A percentile compares a stretch with the other conserved stretches of the same genome.
Conservation (phyloP, 2,888 invertebrate species). For the Sarcophaga caerulescens region DNA sequence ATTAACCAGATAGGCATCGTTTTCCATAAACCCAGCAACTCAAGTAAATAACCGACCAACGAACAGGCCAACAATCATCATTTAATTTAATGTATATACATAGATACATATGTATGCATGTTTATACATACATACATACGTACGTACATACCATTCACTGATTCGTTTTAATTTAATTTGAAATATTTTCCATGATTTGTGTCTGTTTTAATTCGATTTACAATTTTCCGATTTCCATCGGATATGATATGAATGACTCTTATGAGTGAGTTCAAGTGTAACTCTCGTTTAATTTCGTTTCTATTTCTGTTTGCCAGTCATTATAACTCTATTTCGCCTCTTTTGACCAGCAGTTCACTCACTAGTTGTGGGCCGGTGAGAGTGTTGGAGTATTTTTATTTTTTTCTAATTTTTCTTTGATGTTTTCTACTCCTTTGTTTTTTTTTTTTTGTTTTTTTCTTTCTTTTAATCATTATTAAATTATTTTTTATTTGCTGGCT, state of each 20-base stretch:
- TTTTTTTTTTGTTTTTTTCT: background rate
- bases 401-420: background rate
- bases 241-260: background rate
- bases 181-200: background rate
- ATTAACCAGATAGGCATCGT: background rate
- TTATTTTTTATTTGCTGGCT: background rate
- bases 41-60: background rate
- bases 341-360: background rate
- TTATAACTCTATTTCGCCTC: background rate
- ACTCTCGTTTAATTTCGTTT: no score
- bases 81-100: no score
- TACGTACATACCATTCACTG: background rate
- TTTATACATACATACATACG: no score
- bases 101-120: no score
- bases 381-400: background rate
- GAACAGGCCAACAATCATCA: no score
- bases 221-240: background rate
- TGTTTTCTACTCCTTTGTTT: background rate
- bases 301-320: background rate
- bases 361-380: background rate
- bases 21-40: background rate
- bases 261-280: background rate
- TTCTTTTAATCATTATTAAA: conserved; percentile 33
- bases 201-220: background rate
- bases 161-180: background rate